Percentiles rank a stretch among this genome's conserved stretches.
These are phyloP conservation scores for Apodemus sylvaticus DNA, from an alignment of 2,113 vertebrate genomes.

Conservation along the genomic window DNA sequence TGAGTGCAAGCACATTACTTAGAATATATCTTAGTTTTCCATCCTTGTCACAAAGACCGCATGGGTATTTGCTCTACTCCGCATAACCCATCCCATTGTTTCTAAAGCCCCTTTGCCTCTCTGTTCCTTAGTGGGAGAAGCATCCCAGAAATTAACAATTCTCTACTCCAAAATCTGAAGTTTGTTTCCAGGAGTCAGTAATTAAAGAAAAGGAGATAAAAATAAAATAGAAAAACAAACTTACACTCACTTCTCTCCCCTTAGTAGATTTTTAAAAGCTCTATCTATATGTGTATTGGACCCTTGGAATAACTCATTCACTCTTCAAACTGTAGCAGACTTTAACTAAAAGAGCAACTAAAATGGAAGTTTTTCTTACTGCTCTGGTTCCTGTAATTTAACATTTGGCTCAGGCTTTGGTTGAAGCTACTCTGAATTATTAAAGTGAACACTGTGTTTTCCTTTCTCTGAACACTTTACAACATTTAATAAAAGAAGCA, in stretches of 20 bases:
- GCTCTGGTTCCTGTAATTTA: conserved; percentile 61
- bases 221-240: not conserved
- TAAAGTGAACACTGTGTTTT: conserved; percentile 66
- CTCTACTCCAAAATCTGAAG: conserved; percentile 19
- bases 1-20: not conserved
- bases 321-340: not conserved
- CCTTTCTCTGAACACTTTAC: conserved; percentile 53
- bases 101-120: not conserved
- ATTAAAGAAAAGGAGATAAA: not conserved
- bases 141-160: not conserved
- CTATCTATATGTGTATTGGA: not conserved
- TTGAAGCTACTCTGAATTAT: conserved; percentile 63
- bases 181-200: not conserved
- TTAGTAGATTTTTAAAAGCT: not conserved
- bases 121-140: not conserved
- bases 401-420: conserved; percentile 24
- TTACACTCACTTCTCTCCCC: not conserved
- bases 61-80: not conserved
- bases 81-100: not conserved
- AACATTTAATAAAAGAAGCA: conserved; percentile 53
- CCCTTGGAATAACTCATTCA: not conserved
- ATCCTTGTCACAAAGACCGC: not conserved
- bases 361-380: not conserved
- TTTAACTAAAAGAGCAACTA: not conserved
- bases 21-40: not conserved